A percentile compares a stretch with the other conserved stretches of the same genome.
Evolutionary conservation across 2,797 vertebrate species (phyloP).

Genomic region (Rallus crepitans): DNA sequence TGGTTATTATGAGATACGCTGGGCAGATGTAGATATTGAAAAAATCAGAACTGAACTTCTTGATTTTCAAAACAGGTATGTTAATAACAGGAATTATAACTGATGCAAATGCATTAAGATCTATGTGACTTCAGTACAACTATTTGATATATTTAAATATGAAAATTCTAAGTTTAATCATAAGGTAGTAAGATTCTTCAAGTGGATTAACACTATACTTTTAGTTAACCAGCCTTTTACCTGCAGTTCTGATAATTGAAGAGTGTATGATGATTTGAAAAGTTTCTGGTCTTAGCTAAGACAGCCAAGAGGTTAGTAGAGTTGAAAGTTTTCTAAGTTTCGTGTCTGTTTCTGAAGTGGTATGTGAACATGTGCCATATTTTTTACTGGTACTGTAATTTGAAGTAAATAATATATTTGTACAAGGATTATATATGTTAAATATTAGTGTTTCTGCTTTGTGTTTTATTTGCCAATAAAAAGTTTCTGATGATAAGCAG

Average conservation of each 20-base stretch:
- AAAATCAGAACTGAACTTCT: constrained; percentile 83
- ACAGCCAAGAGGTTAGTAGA: neutral
- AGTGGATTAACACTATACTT: neutral
- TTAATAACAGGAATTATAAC: neutral
- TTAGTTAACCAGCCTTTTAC: neutral
- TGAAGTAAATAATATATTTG: neutral
- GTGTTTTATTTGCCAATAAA: neutral
- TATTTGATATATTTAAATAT: neutral
- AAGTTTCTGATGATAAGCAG: neutral
- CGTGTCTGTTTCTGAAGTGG: accelerated
- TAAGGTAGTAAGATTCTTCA: neutral
- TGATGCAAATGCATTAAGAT: neutral
- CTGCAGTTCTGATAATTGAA: neutral
- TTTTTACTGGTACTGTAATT: neutral
- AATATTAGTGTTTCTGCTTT: neutral
- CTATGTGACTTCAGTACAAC: neutral
- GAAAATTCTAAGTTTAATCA: neutral
- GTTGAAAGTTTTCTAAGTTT: neutral
- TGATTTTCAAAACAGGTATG: constrained; percentile 86
- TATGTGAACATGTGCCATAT: neutral
- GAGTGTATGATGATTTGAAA: accelerated
- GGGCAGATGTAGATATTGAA: constrained; percentile 85
- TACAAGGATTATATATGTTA: neutral
- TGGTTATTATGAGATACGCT: constrained; percentile 84
- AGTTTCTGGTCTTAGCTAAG: accelerated